Evolutionary conservation across 2,888 invertebrate genomes (phyloP).

Genomic region (Phalera bucephala): DNA sequence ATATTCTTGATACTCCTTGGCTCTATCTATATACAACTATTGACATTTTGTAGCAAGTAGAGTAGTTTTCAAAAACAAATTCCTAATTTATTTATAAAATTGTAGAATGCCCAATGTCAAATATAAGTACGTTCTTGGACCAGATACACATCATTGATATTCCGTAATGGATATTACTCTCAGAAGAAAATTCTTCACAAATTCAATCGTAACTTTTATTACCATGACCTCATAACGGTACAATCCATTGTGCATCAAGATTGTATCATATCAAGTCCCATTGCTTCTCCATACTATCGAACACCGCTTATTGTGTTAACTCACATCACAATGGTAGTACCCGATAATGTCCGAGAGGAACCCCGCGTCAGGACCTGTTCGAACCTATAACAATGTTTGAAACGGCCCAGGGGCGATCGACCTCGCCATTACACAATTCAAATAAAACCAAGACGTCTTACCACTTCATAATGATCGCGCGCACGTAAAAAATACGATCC

Average conservation of each 20-base stretch:
- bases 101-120: too few relatives aligned
- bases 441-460: slow-evolving; percentile 51
- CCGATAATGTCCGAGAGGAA: slow-evolving; percentile 49
- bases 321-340: slow-evolving; percentile 43
- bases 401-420: slow-evolving; percentile 54
- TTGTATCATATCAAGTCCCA: slow-evolving; percentile 27
- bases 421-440: slow-evolving; percentile 59
- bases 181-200: slow-evolving; percentile 1
- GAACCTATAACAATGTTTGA: slow-evolving; percentile 51
- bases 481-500: slow-evolving; percentile 49
- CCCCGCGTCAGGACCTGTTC: slow-evolving; percentile 41
- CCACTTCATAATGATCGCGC: slow-evolving; percentile 57
- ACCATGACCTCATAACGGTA: slow-evolving; percentile 33
- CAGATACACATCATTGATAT: not conserved
- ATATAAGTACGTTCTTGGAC: not conserved
- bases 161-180: not conserved
- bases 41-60: too few relatives aligned
- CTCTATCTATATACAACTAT: too few relatives aligned
- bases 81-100: too few relatives aligned
- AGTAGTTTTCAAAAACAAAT: too few relatives aligned
- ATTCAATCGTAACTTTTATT: slow-evolving; percentile 1
- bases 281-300: slow-evolving; percentile 34
- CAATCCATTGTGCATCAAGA: slow-evolving; percentile 35
- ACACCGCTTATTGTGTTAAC: slow-evolving; percentile 38
- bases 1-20: too few relatives aligned